Evolutionary conservation across 2,888 invertebrate genomes (phyloP).

Genomic region (Fragum fragum): DNA sequence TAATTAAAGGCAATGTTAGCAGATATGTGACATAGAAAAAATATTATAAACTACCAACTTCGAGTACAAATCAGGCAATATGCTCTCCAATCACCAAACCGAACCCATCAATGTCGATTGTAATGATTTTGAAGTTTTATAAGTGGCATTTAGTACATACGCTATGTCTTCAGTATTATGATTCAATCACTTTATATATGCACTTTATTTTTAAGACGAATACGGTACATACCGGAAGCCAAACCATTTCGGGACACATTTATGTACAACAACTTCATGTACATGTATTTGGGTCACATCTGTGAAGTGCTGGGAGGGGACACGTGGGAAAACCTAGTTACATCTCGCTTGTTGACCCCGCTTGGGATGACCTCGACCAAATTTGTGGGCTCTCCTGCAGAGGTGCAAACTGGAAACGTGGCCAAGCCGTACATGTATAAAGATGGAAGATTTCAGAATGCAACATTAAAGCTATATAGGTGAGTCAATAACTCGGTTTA

Average conservation of each 20-base stretch:
- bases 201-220: constrained; percentile 51
- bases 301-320: constrained; percentile 60
- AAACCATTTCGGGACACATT: constrained; percentile 57
- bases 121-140: too few relatives aligned
- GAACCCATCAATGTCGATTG: too few relatives aligned
- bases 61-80: too few relatives aligned
- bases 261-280: constrained; percentile 68
- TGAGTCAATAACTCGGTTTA: constrained; percentile 24
- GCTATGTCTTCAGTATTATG: neutral
- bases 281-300: constrained; percentile 57
- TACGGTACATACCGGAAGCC: constrained; percentile 57
- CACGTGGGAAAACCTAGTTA: constrained; percentile 59
- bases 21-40: too few relatives aligned
- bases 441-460: constrained; percentile 42
- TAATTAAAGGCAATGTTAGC: too few relatives aligned
- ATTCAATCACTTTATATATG: neutral
- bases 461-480: constrained; percentile 36
- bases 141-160: too few relatives aligned
- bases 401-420: constrained; percentile 25
- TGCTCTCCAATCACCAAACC: too few relatives aligned
- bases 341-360: constrained; percentile 52
- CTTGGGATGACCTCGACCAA: constrained; percentile 61
- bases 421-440: constrained; percentile 53
- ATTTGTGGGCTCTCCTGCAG: constrained; percentile 35
- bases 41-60: too few relatives aligned